These are phyloP conservation scores for Ictalurus furcatus DNA, from an alignment of 2,113 vertebrate species.

Conservation along the genomic window DNA sequence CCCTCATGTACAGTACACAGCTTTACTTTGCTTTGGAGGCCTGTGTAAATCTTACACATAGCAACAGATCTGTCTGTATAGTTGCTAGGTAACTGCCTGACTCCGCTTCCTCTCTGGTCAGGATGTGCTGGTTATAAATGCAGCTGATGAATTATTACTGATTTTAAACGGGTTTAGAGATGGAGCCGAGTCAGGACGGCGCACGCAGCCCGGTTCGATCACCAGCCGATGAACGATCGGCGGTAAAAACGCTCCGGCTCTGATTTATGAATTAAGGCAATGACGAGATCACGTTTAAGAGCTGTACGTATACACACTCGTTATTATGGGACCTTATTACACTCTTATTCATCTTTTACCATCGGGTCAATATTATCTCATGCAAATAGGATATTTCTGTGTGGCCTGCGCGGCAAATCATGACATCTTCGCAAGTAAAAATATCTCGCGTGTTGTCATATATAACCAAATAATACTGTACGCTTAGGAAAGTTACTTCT, in stretches of 20 bases:
- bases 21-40: constrained; percentile 37
- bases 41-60: constrained; percentile 50
- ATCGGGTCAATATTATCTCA: background rate
- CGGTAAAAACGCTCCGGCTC: background rate
- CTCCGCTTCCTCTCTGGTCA: constrained; percentile 51
- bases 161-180: constrained; percentile 19
- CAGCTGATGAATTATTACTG: constrained; percentile 28
- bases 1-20: constrained; percentile 22
- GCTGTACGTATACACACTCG: constrained; percentile 1
- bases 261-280: background rate
- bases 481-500: background rate
- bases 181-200: constrained; percentile 28
- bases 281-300: background rate
- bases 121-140: constrained; percentile 49
- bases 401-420: background rate
- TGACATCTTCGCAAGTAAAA: background rate
- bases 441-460: background rate
- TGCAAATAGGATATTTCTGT: background rate
- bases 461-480: too few relatives aligned
- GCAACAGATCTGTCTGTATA: constrained; percentile 40
- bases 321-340: background rate
- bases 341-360: background rate
- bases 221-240: background rate
- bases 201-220: background rate
- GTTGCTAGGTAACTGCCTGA: constrained; percentile 59